These are phyloP conservation scores for Scaptomyza reducta DNA, from an alignment of 2,888 invertebrate genomes.

Conservation along the genomic window DNA sequence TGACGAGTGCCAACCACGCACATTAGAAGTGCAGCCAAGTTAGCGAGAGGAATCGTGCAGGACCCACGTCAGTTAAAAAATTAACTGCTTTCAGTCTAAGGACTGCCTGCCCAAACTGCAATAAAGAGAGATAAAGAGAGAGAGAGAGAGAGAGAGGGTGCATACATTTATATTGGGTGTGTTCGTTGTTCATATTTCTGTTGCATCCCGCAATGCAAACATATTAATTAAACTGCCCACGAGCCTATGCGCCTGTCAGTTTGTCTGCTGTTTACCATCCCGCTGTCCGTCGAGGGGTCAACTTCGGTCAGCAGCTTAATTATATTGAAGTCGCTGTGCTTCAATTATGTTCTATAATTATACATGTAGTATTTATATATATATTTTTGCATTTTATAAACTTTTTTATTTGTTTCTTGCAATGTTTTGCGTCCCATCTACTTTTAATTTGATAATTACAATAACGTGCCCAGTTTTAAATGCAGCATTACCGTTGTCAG, in stretches of 20 bases:
- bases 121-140: too few relatives aligned
- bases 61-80: conserved; percentile 20
- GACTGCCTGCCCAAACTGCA: not conserved
- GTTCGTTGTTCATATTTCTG: conserved; percentile 38
- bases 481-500: conserved; percentile 10
- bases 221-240: conserved; percentile 72
- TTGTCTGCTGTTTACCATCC: conserved; percentile 8
- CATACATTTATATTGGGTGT: conserved; percentile 40
- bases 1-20: conserved; percentile 58
- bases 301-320: conserved; percentile 69
- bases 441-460: conserved; percentile 77
- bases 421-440: conserved; percentile 28
- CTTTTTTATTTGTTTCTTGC: conserved; percentile 56
- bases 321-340: conserved; percentile 56
- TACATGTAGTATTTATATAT: conserved; percentile 4
- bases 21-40: conserved; percentile 39
- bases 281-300: conserved; percentile 49
- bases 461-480: conserved; percentile 47
- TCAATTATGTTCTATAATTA: conserved; percentile 44
- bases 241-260: conserved; percentile 73
- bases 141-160: not conserved
- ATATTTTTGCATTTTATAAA: conserved; percentile 47
- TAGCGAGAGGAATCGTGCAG: conserved; percentile 10
- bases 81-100: conserved; percentile 10
- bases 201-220: conserved; percentile 56